Evolutionary conservation across 2,797 vertebrate genomes (phyloP).

Genomic region (Cetoscarus ocellatus): DNA sequence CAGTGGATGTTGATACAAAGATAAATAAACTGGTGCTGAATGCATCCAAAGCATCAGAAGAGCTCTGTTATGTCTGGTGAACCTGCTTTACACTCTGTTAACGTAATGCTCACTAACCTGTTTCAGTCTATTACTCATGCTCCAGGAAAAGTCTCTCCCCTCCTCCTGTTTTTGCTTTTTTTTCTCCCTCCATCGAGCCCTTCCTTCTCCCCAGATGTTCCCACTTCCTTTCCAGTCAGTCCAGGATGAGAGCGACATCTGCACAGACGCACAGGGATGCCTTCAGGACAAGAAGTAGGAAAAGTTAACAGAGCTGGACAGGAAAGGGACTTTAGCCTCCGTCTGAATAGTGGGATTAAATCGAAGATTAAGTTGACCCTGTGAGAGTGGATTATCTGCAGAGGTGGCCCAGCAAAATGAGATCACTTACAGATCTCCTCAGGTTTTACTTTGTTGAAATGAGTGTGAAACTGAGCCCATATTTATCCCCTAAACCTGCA

Average conservation of each 20-base stretch:
- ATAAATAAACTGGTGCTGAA: background rate
- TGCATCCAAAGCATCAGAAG: background rate
- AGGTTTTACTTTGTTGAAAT: conserved; percentile 53
- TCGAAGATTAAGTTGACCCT: conserved; percentile 34
- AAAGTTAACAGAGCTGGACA: conserved; percentile 72
- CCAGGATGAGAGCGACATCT: conserved; percentile 80
- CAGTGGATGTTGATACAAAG: background rate
- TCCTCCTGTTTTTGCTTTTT: conserved; percentile 53
- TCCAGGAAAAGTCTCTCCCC: conserved; percentile 71
- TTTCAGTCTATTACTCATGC: conserved; percentile 58
- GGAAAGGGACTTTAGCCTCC: conserved; percentile 66
- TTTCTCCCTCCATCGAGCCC: conserved; percentile 56
- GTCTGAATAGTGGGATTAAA: conserved; percentile 34
- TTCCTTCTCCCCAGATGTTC: conserved; percentile 79
- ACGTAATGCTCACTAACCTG: conserved; percentile 59
- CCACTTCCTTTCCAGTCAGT: conserved; percentile 75
- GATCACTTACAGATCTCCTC: conserved; percentile 49
- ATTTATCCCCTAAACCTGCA: conserved; percentile 40
- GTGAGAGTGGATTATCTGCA: conserved; percentile 30
- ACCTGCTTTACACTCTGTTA: conserved; percentile 20
- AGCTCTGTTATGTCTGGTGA: conserved; percentile 15
- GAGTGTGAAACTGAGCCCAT: conserved; percentile 49
- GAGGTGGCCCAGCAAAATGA: conserved; percentile 57
- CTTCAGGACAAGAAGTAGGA: conserved; percentile 65
- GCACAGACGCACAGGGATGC: conserved; percentile 65